A percentile compares a stretch with the other conserved stretches of the same genome.
These are phyloP conservation scores for Morbakka virulenta DNA, from an alignment of 30 jellyfish, hydroid and myxozoan species.

Conservation along the genomic window DNA sequence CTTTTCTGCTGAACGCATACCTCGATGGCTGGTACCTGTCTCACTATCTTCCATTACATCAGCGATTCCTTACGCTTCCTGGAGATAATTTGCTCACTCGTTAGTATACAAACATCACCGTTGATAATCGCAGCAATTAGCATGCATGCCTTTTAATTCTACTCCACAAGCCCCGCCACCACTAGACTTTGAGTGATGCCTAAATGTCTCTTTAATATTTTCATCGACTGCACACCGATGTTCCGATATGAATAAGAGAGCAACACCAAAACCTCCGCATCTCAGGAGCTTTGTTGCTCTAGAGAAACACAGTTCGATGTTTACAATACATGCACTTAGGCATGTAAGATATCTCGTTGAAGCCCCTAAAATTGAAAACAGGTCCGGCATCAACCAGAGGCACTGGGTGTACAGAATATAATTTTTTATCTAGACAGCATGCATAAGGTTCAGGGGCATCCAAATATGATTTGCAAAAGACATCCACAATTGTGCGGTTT, in stretches of 20 bases:
- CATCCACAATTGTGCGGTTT: no score
- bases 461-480: no score
- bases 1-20: no score
- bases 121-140: not conserved
- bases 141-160: slow-evolving; percentile 1
- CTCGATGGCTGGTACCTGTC: no score
- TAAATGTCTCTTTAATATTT: slow-evolving; percentile 15
- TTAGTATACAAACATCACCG: not conserved
- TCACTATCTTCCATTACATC: no score
- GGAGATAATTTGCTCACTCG: slow-evolving; percentile 7
- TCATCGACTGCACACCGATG: slow-evolving; percentile 25
- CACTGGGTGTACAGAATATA: no score
- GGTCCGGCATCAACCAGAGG: no score
- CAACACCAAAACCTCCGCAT: slow-evolving; percentile 19
- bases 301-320: slow-evolving; percentile 10
- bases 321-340: slow-evolving; percentile 8
- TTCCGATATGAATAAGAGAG: slow-evolving; percentile 5
- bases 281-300: slow-evolving; percentile 22
- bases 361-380: no score
- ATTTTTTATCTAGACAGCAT: no score
- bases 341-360: no score
- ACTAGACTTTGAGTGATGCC: slow-evolving; percentile 18
- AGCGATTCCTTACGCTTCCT: slow-evolving; percentile 5
- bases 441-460: no score
- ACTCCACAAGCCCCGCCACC: slow-evolving; percentile 29